Conservation (phyloP, 2,888 invertebrate genomes). For the Nyleta sp. region DNA sequence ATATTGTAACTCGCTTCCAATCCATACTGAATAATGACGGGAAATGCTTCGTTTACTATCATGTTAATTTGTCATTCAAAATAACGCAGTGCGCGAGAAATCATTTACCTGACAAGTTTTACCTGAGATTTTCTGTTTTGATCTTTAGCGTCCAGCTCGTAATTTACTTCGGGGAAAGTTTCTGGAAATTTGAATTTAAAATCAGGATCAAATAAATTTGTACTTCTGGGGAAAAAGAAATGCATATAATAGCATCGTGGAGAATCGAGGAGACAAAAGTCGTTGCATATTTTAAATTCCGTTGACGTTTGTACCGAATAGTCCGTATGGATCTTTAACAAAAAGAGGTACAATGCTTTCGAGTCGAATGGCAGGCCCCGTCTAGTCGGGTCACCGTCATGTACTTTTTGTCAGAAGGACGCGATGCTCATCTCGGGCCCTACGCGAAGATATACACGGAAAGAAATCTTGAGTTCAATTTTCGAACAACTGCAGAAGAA, state of each 20-base stretch:
- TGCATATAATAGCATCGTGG: conserved; percentile 40
- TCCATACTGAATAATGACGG: not conserved
- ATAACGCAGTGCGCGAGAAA: conserved; percentile 6
- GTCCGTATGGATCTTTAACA: conserved; percentile 74
- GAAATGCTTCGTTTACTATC: conserved; percentile 19
- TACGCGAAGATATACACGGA: not conserved
- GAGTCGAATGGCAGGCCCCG: conserved; percentile 73
- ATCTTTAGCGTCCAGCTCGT: not conserved
- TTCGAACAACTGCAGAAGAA: not conserved
- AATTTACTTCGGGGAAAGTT: conserved; percentile 43
- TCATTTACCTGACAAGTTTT: conserved; percentile 1
- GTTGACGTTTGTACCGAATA: conserved; percentile 75
- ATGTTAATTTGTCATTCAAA: conserved; percentile 24
- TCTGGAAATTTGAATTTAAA: conserved; percentile 32
- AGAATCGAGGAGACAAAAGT: conserved; percentile 47
- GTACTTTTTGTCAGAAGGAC: conserved; percentile 52
- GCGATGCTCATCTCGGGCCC: conserved; percentile 28
- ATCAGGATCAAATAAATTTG: conserved; percentile 41
- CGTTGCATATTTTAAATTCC: conserved; percentile 81
- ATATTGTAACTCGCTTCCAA: conserved; percentile 1
- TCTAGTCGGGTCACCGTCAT: conserved; percentile 72
- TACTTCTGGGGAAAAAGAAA: conserved; percentile 48
- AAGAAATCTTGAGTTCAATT: conserved; percentile 1
- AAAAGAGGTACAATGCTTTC: conserved; percentile 77
- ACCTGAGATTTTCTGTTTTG: conserved; percentile 8